Evolutionary conservation across 2,888 invertebrate genomes (phyloP).

Genomic region (Drosophila testacea): DNA sequence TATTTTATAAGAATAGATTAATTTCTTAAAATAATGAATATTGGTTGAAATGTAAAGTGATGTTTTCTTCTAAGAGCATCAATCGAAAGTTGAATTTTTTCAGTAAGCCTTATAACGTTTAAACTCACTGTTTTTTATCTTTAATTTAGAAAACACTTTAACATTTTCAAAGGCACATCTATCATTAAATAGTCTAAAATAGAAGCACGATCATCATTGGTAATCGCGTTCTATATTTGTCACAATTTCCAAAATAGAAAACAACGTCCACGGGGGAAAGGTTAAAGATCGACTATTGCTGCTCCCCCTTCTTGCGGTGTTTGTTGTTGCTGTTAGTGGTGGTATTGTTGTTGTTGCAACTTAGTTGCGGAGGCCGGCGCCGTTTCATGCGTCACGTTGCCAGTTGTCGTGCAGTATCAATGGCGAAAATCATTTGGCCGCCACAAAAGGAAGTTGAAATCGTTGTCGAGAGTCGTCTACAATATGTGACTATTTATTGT

Average conservation of each 20-base stretch:
- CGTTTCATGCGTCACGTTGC: slow-evolving; percentile 53
- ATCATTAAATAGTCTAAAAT: no score
- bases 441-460: slow-evolving; percentile 60
- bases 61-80: no score
- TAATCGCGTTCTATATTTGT: slow-evolving; percentile 48
- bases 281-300: slow-evolving; percentile 41
- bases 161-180: no score
- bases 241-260: slow-evolving; percentile 44
- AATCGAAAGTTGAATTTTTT: no score
- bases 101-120: no score
- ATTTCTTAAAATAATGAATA: no score
- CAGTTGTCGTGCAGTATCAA: slow-evolving; percentile 61
- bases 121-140: no score
- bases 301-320: background rate
- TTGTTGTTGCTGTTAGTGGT: slow-evolving; percentile 7
- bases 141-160: no score
- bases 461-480: slow-evolving; percentile 53
- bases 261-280: slow-evolving; percentile 24
- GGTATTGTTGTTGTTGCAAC: slow-evolving; percentile 6
- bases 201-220: slow-evolving; percentile 30
- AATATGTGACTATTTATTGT: slow-evolving; percentile 38
- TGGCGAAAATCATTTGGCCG: slow-evolving; percentile 56
- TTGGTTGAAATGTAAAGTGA: no score
- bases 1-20: no score
- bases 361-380: slow-evolving; percentile 34